Evolutionary conservation across 2,797 vertebrate species (phyloP).

Genomic region (Ctenopoma multispine): DNA sequence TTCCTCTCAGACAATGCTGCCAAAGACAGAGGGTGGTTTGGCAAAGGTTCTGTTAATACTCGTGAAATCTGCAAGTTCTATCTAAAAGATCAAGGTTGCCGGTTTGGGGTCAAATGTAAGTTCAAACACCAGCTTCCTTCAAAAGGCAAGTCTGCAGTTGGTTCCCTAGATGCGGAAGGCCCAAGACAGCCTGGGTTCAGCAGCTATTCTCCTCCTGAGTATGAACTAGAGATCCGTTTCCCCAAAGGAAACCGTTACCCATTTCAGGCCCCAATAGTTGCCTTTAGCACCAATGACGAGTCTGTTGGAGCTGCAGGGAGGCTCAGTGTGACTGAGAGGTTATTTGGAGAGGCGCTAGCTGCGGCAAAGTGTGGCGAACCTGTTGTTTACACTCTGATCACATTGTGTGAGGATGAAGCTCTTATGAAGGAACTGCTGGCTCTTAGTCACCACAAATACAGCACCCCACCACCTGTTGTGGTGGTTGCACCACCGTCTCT

Average conservation of each 20-base stretch:
- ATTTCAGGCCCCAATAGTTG: conserved; percentile 91
- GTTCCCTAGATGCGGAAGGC: conserved; percentile 42
- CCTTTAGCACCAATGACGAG: conserved; percentile 93
- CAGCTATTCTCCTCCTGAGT: conserved; percentile 81
- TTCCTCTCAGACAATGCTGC: conserved; percentile 73
- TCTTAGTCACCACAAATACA: conserved; percentile 90
- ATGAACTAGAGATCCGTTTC: conserved; percentile 95
- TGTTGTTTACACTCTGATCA: conserved; percentile 91
- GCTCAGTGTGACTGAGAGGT: conserved; percentile 90
- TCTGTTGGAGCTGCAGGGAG: conserved; percentile 87
- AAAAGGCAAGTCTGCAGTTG: conserved; percentile 54
- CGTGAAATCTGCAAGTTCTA: conserved; percentile 90
- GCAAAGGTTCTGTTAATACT: conserved; percentile 40
- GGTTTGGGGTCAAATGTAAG: conserved; percentile 91
- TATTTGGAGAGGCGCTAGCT: conserved; percentile 89
- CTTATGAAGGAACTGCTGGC: conserved; percentile 86
- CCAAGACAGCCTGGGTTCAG: conserved; percentile 86
- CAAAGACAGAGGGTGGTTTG: background rate
- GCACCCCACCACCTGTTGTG: conserved; percentile 83
- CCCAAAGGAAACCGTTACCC: conserved; percentile 92
- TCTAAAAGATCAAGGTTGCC: conserved; percentile 90
- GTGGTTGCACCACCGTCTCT: conserved; percentile 28
- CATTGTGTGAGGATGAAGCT: conserved; percentile 89
- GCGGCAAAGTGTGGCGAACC: conserved; percentile 89
- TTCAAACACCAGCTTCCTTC: conserved; percentile 89